Percentiles rank a stretch among this genome's conserved stretches.
Evolutionary conservation across 2,888 invertebrate genomes (phyloP).

Genomic region (Dendrolimus pini): DNA sequence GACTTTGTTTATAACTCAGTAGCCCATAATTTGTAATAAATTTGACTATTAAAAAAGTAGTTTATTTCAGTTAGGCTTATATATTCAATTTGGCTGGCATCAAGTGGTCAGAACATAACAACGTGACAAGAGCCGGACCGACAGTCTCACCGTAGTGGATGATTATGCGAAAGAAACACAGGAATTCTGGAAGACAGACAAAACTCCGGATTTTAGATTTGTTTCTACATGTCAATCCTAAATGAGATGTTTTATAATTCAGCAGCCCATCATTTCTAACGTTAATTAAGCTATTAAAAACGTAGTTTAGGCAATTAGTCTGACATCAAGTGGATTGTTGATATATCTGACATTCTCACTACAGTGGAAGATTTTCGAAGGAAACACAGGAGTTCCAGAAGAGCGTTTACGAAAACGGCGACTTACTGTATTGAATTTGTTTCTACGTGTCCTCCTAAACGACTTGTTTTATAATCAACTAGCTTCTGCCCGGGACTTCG

Average conservation of each 20-base stretch:
- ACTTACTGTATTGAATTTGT: slow-evolving; percentile 14
- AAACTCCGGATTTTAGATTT: too few species aligned
- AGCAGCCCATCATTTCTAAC: too few species aligned
- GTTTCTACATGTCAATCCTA: too few species aligned
- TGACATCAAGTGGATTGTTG: slow-evolving; percentile 19
- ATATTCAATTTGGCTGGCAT: slow-evolving; percentile 13
- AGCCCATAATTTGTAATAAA: too few species aligned
- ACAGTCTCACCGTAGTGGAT: slow-evolving; percentile 1
- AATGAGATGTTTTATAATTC: too few species aligned
- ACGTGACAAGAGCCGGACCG: slow-evolving; percentile 10
- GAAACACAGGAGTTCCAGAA: slow-evolving; percentile 39
- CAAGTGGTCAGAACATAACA: slow-evolving; percentile 40
- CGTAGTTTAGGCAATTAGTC: too few species aligned
- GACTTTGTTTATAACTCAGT: background rate
- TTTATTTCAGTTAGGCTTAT: too few species aligned
- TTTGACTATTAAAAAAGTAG: too few species aligned
- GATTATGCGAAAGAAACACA: slow-evolving; percentile 21
- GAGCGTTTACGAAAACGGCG: slow-evolving; percentile 24
- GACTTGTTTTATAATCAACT: background rate
- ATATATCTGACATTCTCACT: slow-evolving; percentile 36
- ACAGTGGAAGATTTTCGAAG: slow-evolving; percentile 18
- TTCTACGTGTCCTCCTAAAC: background rate
- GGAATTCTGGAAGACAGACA: slow-evolving; percentile 34
- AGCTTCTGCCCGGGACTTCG: too few species aligned
- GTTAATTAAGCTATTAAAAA: too few species aligned